Percentiles rank a stretch among this genome's conserved stretches.
These are phyloP conservation scores for Selene dorsalis DNA, from an alignment of 2,797 vertebrate species.

Conservation along the genomic window DNA sequence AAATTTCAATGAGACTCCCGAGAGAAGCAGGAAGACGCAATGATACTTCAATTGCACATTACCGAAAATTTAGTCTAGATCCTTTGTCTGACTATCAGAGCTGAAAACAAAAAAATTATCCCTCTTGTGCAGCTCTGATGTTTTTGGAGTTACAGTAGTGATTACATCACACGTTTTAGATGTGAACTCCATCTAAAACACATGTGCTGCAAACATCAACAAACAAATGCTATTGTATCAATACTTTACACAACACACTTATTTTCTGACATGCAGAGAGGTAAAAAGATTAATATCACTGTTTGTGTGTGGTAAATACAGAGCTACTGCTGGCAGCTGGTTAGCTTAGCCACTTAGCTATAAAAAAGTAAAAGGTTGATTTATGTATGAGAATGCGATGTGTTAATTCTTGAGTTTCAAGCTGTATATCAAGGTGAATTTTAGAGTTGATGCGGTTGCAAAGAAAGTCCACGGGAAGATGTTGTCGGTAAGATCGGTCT, in stretches of 20 bases:
- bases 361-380: neutral
- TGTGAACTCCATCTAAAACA: neutral
- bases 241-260: neutral
- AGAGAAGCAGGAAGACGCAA: conserved; percentile 53
- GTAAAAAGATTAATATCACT: neutral
- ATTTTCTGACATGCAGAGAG: neutral
- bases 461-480: neutral
- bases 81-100: conserved; percentile 24
- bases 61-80: conserved; percentile 35
- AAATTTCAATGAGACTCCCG: conserved; percentile 58
- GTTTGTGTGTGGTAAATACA: neutral
- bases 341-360: neutral
- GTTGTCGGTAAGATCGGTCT: neutral
- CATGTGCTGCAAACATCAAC: neutral
- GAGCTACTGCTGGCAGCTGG: neutral
- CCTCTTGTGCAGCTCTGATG: neutral
- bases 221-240: neutral
- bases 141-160: neutral
- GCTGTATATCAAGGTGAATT: neutral
- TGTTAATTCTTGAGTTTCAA: neutral
- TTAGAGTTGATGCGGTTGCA: neutral
- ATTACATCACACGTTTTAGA: neutral
- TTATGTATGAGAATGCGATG: neutral
- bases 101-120: conserved; percentile 14
- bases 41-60: conserved; percentile 52